phyloP scores from a whole-genome alignment of 2,888 invertebrate genomes.

The Leptopilina drosophilae region DNA sequence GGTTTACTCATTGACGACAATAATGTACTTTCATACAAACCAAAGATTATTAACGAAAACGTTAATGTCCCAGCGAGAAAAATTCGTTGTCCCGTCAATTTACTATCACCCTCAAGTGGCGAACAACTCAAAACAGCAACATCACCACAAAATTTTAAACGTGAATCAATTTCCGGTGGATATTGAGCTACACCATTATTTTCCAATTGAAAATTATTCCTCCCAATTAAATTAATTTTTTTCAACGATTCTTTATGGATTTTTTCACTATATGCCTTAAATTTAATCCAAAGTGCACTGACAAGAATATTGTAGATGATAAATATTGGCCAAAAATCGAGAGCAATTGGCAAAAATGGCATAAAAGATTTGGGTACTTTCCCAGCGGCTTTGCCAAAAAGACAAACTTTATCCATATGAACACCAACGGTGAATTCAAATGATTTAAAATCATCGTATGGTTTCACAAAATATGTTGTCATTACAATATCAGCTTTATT shows the following conservation, averaged over 20 bases:
- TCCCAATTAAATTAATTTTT: neutral
- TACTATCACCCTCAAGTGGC: constrained; percentile 52
- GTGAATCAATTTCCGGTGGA: constrained; percentile 54
- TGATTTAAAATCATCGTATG: constrained; percentile 47
- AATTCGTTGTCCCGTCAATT: constrained; percentile 53
- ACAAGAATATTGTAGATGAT: constrained; percentile 55
- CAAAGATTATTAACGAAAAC: constrained; percentile 59
- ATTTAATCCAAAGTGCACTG: constrained; percentile 57
- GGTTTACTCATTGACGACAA: constrained; percentile 64
- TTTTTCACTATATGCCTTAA: constrained; percentile 40
- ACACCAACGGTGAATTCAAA: constrained; percentile 58
- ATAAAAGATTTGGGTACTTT: constrained; percentile 61
- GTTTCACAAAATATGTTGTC: constrained; percentile 60
- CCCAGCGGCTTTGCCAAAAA: constrained; percentile 58
- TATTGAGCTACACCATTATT: neutral
- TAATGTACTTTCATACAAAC: constrained; percentile 62
- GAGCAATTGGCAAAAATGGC: constrained; percentile 61
- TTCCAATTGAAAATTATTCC: too few species aligned
- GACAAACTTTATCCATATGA: constrained; percentile 61
- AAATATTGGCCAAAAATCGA: constrained; percentile 58
- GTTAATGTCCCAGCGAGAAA: constrained; percentile 60
- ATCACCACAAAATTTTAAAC: constrained; percentile 44
- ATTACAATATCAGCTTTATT: constrained; percentile 56
- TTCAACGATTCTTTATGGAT: neutral
- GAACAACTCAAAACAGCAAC: constrained; percentile 56